A percentile compares a stretch with the other conserved stretches of the same genome.
Evolutionary conservation across 2,888 invertebrate species (phyloP).

Genomic region (Carpatolechia fugitivella): DNA sequence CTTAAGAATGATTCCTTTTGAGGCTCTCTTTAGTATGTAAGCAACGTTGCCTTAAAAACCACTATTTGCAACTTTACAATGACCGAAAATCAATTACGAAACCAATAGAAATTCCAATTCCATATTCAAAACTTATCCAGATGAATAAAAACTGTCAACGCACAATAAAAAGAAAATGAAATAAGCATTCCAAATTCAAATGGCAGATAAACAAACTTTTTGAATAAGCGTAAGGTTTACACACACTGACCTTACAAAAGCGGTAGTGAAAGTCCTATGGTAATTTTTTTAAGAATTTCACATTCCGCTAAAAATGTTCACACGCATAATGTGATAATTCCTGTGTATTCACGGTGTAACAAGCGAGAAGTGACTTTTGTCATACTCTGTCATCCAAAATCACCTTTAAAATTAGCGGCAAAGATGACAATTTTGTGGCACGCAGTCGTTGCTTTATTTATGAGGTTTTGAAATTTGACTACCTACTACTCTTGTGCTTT

Average conservation of each 20-base stretch:
- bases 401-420: conserved; percentile 7
- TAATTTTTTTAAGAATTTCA: conserved; percentile 41
- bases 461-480: neutral
- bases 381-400: conserved; percentile 49
- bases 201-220: conserved; percentile 20
- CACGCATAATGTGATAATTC: conserved; percentile 62
- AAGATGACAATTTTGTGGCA: neutral
- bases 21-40: too few species aligned
- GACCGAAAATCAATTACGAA: too few species aligned
- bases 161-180: conserved; percentile 24
- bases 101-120: neutral
- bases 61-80: neutral
- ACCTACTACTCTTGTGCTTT: conserved; percentile 30
- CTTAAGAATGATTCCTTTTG: too few species aligned
- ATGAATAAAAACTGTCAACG: neutral
- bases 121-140: neutral
- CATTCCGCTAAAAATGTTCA: conserved; percentile 49
- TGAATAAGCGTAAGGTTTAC: conserved; percentile 29
- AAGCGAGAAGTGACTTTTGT: conserved; percentile 43
- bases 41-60: too few species aligned
- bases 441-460: neutral
- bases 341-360: conserved; percentile 44
- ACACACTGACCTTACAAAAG: conserved; percentile 52
- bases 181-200: conserved; percentile 41
- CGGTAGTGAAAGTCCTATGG: conserved; percentile 56